Evolutionary conservation across 2,888 invertebrate genomes (phyloP).

Genomic region (Rhaphigaster nebulosa): DNA sequence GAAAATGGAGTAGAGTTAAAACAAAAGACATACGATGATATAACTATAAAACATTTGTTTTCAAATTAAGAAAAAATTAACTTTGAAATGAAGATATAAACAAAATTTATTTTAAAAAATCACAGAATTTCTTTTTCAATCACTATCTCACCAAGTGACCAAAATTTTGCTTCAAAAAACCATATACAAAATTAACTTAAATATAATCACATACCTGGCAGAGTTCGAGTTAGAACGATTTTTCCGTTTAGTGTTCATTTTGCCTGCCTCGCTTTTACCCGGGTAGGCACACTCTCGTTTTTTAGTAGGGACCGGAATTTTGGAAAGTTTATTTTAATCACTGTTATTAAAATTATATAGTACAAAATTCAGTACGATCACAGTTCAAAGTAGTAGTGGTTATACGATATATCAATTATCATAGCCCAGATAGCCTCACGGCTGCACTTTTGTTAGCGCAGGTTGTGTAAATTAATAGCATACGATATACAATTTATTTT

Average conservation of each 20-base stretch:
- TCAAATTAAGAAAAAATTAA: background rate
- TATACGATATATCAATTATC: constrained; percentile 57
- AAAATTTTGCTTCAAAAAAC: background rate
- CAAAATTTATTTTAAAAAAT: background rate
- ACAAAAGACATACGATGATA: background rate
- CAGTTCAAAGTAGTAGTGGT: constrained; percentile 41
- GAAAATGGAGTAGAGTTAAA: background rate
- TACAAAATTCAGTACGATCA: constrained; percentile 37
- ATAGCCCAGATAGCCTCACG: constrained; percentile 52
- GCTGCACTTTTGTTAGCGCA: constrained; percentile 35
- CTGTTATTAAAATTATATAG: constrained; percentile 18
- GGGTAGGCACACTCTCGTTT: constrained; percentile 84
- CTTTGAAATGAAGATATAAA: background rate
- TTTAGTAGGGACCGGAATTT: constrained; percentile 89
- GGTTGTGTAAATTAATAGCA: constrained; percentile 38
- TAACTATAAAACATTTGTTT: background rate
- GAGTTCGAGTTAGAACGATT: constrained; percentile 84
- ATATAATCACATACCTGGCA: constrained; percentile 74
- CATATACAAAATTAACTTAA: background rate
- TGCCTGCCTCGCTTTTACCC: constrained; percentile 74
- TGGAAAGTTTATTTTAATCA: constrained; percentile 69
- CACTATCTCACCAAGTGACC: background rate
- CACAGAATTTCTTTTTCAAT: background rate
- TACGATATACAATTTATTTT: background rate
- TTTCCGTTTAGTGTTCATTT: constrained; percentile 84